phyloP scores from a whole-genome alignment of 2,888 invertebrate genomes.

The Cetonia aurata region DNA sequence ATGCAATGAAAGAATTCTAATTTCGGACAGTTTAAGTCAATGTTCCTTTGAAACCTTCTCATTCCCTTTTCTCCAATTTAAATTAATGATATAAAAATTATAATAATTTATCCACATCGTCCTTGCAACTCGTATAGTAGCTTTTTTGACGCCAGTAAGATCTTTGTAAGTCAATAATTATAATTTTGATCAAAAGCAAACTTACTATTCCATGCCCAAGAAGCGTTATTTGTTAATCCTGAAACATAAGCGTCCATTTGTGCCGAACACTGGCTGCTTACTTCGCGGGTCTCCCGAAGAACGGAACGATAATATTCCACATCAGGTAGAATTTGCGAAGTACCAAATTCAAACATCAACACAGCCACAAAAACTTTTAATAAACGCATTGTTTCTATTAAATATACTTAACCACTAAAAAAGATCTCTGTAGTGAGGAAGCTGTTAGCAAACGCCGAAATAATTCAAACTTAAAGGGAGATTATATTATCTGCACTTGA shows the following conservation, averaged over 20 bases:
- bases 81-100: no score
- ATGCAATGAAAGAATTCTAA: no score
- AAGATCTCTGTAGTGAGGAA: slow-evolving; percentile 19
- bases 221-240: slow-evolving; percentile 10
- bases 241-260: slow-evolving; percentile 3
- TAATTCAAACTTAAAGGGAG: slow-evolving; percentile 31
- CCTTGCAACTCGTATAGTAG: no score
- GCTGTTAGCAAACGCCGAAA: slow-evolving; percentile 3
- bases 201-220: slow-evolving; percentile 39
- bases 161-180: no score
- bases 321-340: slow-evolving; percentile 6
- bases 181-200: background rate
- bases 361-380: slow-evolving; percentile 11
- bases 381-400: slow-evolving; percentile 24
- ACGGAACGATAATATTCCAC: slow-evolving; percentile 6
- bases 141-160: background rate
- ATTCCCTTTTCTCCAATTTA: no score
- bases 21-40: no score
- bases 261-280: background rate
- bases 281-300: background rate
- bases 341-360: slow-evolving; percentile 11
- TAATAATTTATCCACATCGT: no score
- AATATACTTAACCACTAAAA: slow-evolving; percentile 15
- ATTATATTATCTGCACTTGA: slow-evolving; percentile 28
- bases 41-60: no score